Conservation (phyloP, 2,113 vertebrate species). For the Xiphophorus hellerii region DNA sequence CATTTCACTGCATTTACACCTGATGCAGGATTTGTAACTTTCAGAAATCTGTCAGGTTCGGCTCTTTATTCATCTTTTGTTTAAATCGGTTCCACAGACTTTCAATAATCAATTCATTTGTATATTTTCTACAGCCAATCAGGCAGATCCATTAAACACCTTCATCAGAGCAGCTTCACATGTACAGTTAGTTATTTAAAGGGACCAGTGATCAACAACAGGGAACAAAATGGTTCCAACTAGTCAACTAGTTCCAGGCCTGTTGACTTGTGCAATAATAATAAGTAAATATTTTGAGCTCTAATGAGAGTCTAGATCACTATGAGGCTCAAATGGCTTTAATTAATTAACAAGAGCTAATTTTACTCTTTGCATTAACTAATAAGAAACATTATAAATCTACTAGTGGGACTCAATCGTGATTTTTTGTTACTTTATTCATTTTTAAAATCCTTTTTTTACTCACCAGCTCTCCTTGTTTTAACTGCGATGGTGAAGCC, state of each 20-base stretch:
- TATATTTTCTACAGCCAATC: too few relatives aligned
- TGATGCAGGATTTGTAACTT: too few relatives aligned
- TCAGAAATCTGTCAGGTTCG: too few relatives aligned
- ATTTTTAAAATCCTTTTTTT: neutral
- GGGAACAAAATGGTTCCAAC: neutral
- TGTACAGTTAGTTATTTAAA: neutral
- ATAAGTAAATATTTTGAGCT: neutral
- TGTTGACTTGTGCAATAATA: too few relatives aligned
- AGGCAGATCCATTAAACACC: neutral
- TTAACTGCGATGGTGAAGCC: conserved; percentile 31
- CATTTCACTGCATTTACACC: too few relatives aligned
- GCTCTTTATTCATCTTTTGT: too few relatives aligned
- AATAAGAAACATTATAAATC: neutral
- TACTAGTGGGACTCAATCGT: neutral
- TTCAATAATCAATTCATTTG: too few relatives aligned
- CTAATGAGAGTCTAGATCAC: neutral
- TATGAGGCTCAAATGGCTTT: neutral
- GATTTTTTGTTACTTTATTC: neutral
- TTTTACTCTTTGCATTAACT: neutral
- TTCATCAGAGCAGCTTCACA: too few relatives aligned
- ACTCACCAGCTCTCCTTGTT: neutral
- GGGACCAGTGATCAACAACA: neutral
- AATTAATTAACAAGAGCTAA: neutral
- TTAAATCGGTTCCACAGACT: too few relatives aligned
- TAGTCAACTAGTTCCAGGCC: neutral